Evolutionary conservation across 2,888 invertebrate species (phyloP), one percentile per base, ranked within the genome.

Genomic region (Odontothrips loti): DNA sequence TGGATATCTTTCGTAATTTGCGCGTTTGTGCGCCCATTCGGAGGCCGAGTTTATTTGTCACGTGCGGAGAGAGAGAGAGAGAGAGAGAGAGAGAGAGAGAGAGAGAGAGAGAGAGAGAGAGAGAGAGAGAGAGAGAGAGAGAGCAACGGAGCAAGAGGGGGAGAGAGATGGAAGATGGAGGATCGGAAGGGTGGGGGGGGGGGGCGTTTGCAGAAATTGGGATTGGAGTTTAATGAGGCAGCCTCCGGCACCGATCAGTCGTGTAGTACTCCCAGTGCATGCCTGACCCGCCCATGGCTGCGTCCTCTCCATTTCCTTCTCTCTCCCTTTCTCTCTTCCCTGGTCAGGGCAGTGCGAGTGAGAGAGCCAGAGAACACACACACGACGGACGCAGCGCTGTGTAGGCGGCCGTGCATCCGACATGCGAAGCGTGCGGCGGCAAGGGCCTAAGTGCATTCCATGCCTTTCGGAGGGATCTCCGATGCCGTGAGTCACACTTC

Each of bases 391-490:
- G 34, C 34, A 43, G 34, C 34, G 34, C 34, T 43, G 34, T 43
- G 34, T 43, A 43, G 34, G 34, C 34, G 34, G 34, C 34, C n/a
- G n/a, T n/a, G n/a, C n/a, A n/a, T 43, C 34, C 11, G 68, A 23
- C 68, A 75, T 75, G 68, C 68, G 23, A 27, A 75, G 68, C 58
- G 20, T 58, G 58, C 58, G 11, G 58, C 20, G 58, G 34, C 58
- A 58, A 58, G 17, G 58, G 58, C 58, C 58, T 27, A 75, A 27
- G 68, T 12, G 68, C 68, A 75, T 75, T 75, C 68, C 68, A 75
- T 75, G 68, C 68, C 68, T 75, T 23, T 68, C 68, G 68, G 68
- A 23, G 68, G 68, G 27, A 10, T 75, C 23, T 75, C 68, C 68
- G 68, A 23, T 27, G 68, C 27, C 68, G 68, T 75, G 68, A 27